Conservation (phyloP, 2,888 invertebrate genomes). For the Subacronicta megacephala region DNA sequence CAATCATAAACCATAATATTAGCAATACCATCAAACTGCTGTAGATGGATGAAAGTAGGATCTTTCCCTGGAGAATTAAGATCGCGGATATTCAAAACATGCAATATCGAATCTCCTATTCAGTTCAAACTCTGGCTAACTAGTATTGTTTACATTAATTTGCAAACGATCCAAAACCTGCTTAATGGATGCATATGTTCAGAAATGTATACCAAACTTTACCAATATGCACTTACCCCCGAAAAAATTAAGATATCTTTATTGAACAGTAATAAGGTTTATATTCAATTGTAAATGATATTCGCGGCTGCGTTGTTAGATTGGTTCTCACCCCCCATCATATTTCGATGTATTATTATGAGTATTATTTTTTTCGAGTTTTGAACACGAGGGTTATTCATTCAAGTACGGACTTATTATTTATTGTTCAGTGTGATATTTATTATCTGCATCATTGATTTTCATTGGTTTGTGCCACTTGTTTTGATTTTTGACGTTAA, state of each 20-base stretch:
- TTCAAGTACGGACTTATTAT: slow-evolving; percentile 47
- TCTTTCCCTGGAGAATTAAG: background rate
- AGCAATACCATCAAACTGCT: too few species aligned
- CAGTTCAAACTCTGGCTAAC: slow-evolving; percentile 41
- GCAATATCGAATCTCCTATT: slow-evolving; percentile 34
- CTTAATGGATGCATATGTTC: slow-evolving; percentile 64
- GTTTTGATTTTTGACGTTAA: slow-evolving; percentile 27
- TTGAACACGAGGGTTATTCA: slow-evolving; percentile 42
- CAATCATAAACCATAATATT: too few species aligned
- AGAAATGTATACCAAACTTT: slow-evolving; percentile 53
- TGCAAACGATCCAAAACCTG: slow-evolving; percentile 56
- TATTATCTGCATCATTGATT: slow-evolving; percentile 51
- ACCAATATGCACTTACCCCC: background rate
- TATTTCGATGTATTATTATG: slow-evolving; percentile 56
- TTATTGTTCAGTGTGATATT: slow-evolving; percentile 50
- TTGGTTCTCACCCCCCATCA: slow-evolving; percentile 40
- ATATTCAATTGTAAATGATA: background rate
- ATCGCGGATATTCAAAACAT: slow-evolving; percentile 9
- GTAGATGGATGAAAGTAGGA: background rate
- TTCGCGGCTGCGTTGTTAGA: background rate
- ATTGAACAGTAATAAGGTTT: slow-evolving; percentile 2
- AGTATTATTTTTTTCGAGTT: slow-evolving; percentile 46
- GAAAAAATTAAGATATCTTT: background rate
- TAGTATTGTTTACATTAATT: slow-evolving; percentile 60
- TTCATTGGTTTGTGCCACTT: slow-evolving; percentile 38